Conservation (phyloP, 2,888 invertebrate species). For the Tachystola acroxantha region DNA sequence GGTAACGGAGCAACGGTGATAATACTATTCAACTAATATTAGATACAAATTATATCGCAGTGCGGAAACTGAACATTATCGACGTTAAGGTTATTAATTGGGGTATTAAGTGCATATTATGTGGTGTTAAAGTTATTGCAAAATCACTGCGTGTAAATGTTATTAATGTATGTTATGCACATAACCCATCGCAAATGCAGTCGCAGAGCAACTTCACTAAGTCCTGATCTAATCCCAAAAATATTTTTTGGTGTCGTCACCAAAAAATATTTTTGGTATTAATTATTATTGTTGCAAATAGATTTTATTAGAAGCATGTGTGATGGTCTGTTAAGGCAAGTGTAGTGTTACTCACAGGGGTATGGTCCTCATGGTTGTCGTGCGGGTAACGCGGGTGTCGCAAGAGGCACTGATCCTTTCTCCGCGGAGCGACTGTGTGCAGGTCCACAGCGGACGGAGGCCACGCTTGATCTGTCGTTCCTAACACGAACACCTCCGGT, state of each 20-base stretch:
- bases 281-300: too few relatives aligned
- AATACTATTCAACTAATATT: not conserved
- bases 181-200: constrained; percentile 52
- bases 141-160: not conserved
- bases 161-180: not conserved
- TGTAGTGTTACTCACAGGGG: constrained; percentile 51
- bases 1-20: constrained; percentile 2
- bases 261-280: too few relatives aligned
- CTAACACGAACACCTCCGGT: constrained; percentile 39
- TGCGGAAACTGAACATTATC: constrained; percentile 15
- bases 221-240: too few relatives aligned
- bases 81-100: not conserved
- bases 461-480: constrained; percentile 61
- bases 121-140: too few relatives aligned
- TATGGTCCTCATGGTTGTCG: constrained; percentile 59
- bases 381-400: constrained; percentile 32
- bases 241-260: too few relatives aligned
- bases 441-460: constrained; percentile 64
- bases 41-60: constrained; percentile 27
- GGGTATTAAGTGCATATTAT: too few relatives aligned
- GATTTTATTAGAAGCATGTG: constrained; percentile 5
- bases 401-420: constrained; percentile 54
- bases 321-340: too few relatives aligned
- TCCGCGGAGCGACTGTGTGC: constrained; percentile 48
- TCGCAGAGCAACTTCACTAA: constrained; percentile 51